Percentiles rank a stretch among this genome's conserved stretches.
phyloP scores from a whole-genome alignment of 2,113 vertebrate species.

The Oxyruncus cristatus region DNA sequence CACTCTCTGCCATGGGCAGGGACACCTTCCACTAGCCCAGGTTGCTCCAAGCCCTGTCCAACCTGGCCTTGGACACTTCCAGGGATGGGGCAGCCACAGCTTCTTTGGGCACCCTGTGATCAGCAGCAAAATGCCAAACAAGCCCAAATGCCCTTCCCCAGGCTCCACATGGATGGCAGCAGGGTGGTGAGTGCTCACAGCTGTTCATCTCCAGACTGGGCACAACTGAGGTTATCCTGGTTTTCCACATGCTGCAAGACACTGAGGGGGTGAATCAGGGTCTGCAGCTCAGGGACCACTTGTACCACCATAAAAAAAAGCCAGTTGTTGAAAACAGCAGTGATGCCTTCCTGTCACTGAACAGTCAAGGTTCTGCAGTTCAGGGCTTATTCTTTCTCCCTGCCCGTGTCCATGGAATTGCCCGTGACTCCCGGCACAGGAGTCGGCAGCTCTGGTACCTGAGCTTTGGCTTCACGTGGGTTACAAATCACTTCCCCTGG shows the following conservation, averaged over 20 bases:
- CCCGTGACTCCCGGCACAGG: background rate
- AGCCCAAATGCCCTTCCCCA: background rate
- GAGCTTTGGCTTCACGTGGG: background rate
- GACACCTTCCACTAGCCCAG: background rate
- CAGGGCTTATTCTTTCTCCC: background rate
- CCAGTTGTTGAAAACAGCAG: rapidly evolving
- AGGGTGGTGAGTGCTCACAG: rapidly evolving
- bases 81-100: background rate
- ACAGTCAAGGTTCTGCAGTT: background rate
- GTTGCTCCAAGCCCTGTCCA: background rate
- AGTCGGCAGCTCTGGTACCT: background rate
- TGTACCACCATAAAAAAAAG: background rate
- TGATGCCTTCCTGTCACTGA: background rate
- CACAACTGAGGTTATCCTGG: background rate
- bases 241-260: background rate
- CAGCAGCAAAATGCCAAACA: rapidly evolving
- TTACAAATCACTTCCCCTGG: background rate
- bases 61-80: rapidly evolving
- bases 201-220: background rate
- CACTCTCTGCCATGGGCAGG: background rate
- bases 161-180: rapidly evolving
- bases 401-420: background rate
- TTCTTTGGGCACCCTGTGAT: background rate
- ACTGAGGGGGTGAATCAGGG: rapidly evolving
- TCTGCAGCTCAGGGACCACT: background rate